Conservation (phyloP, 2,888 invertebrate genomes). For the Adelognathus sp. region DNA sequence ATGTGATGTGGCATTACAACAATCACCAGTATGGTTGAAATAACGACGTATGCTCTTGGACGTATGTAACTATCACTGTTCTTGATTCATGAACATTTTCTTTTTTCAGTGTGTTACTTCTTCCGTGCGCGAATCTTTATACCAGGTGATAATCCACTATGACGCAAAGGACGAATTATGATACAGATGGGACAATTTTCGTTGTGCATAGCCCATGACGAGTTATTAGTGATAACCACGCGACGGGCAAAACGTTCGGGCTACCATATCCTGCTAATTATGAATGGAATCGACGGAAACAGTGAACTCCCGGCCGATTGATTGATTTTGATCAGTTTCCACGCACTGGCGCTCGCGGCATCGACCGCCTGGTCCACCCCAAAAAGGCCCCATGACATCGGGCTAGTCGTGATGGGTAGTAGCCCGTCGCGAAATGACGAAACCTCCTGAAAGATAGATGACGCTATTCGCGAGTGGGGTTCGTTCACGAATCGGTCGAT, state of each 20-base stretch:
- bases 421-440: constrained; percentile 69
- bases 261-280: not conserved
- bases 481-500: constrained; percentile 72
- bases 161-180: too few species aligned
- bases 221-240: not conserved
- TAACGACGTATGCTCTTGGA: too few species aligned
- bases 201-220: not conserved
- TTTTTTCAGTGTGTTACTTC: too few species aligned
- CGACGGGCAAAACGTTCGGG: not conserved
- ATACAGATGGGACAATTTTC: too few species aligned
- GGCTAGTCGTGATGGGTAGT: constrained; percentile 30
- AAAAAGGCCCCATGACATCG: not conserved
- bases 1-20: too few species aligned
- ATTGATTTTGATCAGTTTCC: constrained; percentile 65
- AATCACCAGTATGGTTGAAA: too few species aligned
- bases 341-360: constrained; percentile 46
- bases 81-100: too few species aligned
- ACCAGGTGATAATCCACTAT: too few species aligned
- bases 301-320: constrained; percentile 26
- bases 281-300: constrained; percentile 2
- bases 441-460: constrained; percentile 78
- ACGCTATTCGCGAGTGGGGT: constrained; percentile 71
- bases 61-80: too few species aligned
- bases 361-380: constrained; percentile 50
- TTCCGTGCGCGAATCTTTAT: too few species aligned